Evolutionary conservation across 2,888 invertebrate genomes (phyloP), one percentile per base, ranked within the genome.

Genomic region (Gnatocerus cornutus): DNA sequence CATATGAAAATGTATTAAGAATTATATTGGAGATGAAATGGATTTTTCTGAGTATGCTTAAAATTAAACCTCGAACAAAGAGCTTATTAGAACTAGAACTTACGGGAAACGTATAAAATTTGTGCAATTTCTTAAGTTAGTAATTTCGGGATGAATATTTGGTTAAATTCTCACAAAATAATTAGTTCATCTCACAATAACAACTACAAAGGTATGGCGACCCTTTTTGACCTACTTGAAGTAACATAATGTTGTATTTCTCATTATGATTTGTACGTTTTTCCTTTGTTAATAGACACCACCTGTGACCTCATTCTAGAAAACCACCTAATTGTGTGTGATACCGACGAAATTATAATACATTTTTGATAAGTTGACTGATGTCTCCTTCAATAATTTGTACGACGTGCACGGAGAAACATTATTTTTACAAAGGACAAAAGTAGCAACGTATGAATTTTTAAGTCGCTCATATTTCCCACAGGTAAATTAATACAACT

Each of bases 311-410:
- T 4, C 14, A 10, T 58, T 30, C 45, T 43, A 13, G 41, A 46
- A 45, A 45, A 33, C 30, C 43, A 55, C 39, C 43, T 45, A 59
- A 50, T 43, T 45, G 53, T 64, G 64, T 33, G 64, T 53, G 53
- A 45, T 64, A 30, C 10, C 53, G 55, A 29, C 29, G 27, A 16
- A 52, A 62, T 62, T 62, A 39, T 13, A 53, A 64, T 64, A 10
- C 43, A 64, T 53, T 53, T 53, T 64, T 64, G 39, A 64, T 48
- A 43, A 53, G 27, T 6, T 21, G 21, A 5, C 30, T 56, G 48
- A 61, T 50, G 39, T 62, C 50, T 50, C 52, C n/a, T n/a, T n/a
- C 39, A 63, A 63, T 41, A 16, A 41, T 63, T 63, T 39, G 52
- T 63, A 9, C 13, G 41, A 9, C 12, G n/a, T 9, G 12, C 53